Evolutionary conservation across 2,797 vertebrate species (phyloP).

Genomic region (Microtus obscurus): DNA sequence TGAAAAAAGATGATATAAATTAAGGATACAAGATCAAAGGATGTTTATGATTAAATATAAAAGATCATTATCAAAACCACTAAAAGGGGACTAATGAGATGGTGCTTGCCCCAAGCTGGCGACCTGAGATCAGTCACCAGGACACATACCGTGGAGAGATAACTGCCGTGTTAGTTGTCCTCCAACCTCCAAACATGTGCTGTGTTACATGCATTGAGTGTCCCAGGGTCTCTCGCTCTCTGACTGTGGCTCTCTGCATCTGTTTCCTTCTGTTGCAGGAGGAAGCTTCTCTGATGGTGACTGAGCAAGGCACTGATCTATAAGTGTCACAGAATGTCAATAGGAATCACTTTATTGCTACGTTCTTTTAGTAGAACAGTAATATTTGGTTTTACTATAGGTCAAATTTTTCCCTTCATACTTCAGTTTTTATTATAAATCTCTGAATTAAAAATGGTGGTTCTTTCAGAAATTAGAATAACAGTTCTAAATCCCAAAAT

Average conservation of each 20-base stretch:
- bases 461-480: slow-evolving; percentile 38
- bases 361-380: background rate
- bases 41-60: background rate
- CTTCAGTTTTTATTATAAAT: slow-evolving; percentile 46
- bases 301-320: background rate
- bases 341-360: background rate
- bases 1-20: slow-evolving; percentile 10
- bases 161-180: background rate
- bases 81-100: background rate
- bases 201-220: background rate
- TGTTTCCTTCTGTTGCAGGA: background rate
- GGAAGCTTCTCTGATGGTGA: background rate
- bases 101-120: background rate
- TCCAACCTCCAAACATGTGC: background rate
- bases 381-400: background rate
- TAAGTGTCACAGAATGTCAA: background rate
- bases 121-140: background rate
- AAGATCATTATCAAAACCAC: background rate
- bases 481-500: slow-evolving; percentile 29
- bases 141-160: background rate
- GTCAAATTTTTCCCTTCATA: background rate
- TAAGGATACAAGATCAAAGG: slow-evolving; percentile 6
- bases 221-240: background rate
- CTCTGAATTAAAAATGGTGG: slow-evolving; percentile 14
- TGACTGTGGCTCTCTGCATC: background rate